Base-by-base conservation (phyloP, 2,888 invertebrate species). In the Parapristionchus giblindavisi region DNA sequence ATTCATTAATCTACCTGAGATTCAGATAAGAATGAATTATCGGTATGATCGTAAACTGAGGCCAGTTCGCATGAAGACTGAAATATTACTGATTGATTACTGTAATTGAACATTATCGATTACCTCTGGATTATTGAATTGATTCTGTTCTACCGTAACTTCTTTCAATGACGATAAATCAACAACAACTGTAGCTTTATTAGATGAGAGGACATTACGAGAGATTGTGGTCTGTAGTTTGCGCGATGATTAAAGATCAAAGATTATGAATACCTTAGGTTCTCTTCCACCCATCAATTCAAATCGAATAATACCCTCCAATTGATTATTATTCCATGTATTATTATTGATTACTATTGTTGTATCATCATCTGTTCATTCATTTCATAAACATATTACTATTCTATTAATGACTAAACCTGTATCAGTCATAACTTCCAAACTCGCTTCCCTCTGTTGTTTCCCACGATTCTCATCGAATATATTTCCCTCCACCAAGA, bases 381-480 rank as follows among this genome's bases (percentile, higher is more conserved):
- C 56, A 54, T n/a, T 54, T 5, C 27, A n/a, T 24, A 8, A 14
- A 43, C 43, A 17, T 17, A 17, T 14, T 43, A 14, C 43, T 43
- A 14, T 43, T 43, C 43, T 17, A 17, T 43, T 14, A 14, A 14
- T 17, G 43, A 14, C 17, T 17, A 17, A 43, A 70, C 70, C 72
- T 2, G 60, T 24, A 40, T 72, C 60, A 32, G 29, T 58, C 72
- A 72, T 60, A n/a, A 72, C 38, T 17, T 72, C 72, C 40, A 72
- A 3, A 6, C 34, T 32, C 32, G 72, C 58, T n/a, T 72, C 72
- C 21, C 51, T 24, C 51, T 72, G 72, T 36, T n/a, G 34, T 29
- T 60, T 72, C 1, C 72, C 72, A 17, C 60, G n/a, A 24, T 72
- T 72, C 32, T 72, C 72, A n/a, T 48, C 60, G 60, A 72, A 72